Evolutionary conservation across 2,888 invertebrate species (phyloP), one percentile per base, ranked within the genome.

Genomic region (Polydrusus cervinus): DNA sequence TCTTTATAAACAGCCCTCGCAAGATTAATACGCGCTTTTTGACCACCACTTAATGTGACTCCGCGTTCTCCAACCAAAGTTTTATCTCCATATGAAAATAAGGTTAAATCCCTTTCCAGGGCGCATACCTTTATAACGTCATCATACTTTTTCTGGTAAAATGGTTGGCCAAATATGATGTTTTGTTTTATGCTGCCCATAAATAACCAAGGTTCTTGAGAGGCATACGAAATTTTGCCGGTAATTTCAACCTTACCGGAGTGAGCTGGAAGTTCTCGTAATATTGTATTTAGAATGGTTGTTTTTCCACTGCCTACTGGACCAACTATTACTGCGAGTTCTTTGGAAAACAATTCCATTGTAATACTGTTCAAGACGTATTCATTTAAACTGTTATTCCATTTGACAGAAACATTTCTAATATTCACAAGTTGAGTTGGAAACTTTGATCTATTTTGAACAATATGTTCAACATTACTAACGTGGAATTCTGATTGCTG

Each of bases 151-250:
- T 90, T 89, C 30, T 90, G 88, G 80, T 92, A 92, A 91, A 91
- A 93, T 79, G 90, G 88, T 83, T 90, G 91, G 0, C 97, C 97
- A 86, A 98, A 98, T 0, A 96, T 85, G 79, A 98, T 95, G 86
- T 98, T 98, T 83, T 97, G 96, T n/a, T 94, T 89, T 0, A 98
- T 92, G 77, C 94, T 94, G 20, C 92, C 93, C 71, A 92, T 92
- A 82, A 94, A 94, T 0, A 94, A 84, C 96, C 96, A 97, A 0
- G 97, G 94, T 83, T 96, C 93, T 85, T 96, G 95, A 62, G 94
- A 92, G 0, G 94, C 93, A 83, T 96, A 97, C 0, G 92, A 91
- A 0, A 93, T 88, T 0, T 88, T 89, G 5, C 95, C 95, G 6
- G 90, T 90, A 10, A 95, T 88, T 82, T 90, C 88, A 3, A 94